phyloP scores from a whole-genome alignment of 2,888 invertebrate species.

The Ecliptopera silaceata region DNA sequence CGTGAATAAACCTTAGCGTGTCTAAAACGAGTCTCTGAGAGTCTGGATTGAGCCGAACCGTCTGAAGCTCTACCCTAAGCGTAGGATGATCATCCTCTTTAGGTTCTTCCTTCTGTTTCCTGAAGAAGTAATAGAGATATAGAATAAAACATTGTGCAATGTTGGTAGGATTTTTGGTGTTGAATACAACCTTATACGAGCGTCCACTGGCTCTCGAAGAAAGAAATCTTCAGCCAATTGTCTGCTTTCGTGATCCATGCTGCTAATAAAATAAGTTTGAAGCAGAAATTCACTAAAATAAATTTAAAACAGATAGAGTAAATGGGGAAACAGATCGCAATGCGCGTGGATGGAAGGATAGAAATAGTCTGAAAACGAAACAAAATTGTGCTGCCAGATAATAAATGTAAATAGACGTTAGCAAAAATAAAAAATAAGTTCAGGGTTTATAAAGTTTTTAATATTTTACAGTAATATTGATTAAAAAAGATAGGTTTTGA shows the following conservation, averaged over 20 bases:
- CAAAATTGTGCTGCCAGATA: no score
- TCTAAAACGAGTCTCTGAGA: conserved; percentile 89
- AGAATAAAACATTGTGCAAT: conserved; percentile 42
- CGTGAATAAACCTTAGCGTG: conserved; percentile 88
- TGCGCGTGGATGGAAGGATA: no score
- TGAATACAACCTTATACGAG: conserved; percentile 81
- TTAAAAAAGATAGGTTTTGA: no score
- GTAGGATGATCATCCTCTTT: conserved; percentile 75
- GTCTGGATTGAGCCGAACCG: conserved; percentile 85
- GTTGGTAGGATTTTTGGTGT: conserved; percentile 9
- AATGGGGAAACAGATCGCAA: no score
- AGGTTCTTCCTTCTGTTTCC: conserved; percentile 70
- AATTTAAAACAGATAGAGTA: no score
- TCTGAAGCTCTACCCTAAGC: conserved; percentile 90
- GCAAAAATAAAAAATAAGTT: no score
- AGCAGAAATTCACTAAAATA: not conserved
- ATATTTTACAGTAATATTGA: no score
- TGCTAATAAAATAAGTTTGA: conserved; percentile 28
- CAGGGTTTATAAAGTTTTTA: no score
- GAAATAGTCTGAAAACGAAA: no score
- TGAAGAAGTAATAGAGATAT: conserved; percentile 35
- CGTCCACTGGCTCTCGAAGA: conserved; percentile 83
- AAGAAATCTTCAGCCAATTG: conserved; percentile 85
- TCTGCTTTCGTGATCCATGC: conserved; percentile 83
- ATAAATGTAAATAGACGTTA: no score